phyloP scores from a whole-genome alignment of 2,797 vertebrate genomes.

The Dromococcyx pavoninus region DNA sequence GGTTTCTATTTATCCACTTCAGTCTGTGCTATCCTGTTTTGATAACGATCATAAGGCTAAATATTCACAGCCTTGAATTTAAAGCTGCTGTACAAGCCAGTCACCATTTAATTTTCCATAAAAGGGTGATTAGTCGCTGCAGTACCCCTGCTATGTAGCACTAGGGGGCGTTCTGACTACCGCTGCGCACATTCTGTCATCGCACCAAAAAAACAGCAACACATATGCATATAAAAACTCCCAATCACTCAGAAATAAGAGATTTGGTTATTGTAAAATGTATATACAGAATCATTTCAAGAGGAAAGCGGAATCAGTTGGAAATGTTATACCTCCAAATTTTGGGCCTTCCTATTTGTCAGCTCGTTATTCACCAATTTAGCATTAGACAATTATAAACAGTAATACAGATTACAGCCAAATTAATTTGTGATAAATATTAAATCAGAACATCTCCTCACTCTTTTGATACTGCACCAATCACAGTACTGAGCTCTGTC shows the following conservation, averaged over 20 bases:
- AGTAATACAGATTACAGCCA: background rate
- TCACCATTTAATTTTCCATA: background rate
- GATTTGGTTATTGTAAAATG: conserved; percentile 43
- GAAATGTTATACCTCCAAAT: conserved; percentile 49
- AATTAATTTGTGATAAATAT: background rate
- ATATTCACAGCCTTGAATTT: background rate
- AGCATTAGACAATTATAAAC: background rate
- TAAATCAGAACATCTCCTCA: background rate
- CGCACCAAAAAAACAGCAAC: background rate
- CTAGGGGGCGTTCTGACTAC: conserved; percentile 69
- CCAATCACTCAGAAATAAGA: conserved; percentile 48
- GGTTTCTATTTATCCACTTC: background rate
- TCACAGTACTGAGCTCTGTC: background rate
- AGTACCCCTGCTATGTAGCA: background rate
- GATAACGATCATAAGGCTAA: background rate
- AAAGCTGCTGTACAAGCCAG: background rate
- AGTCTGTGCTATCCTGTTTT: background rate
- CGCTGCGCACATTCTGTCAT: background rate
- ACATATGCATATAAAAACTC: background rate
- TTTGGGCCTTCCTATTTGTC: conserved; percentile 19
- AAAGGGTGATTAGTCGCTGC: background rate
- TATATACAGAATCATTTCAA: conserved; percentile 46
- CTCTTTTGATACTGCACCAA: background rate
- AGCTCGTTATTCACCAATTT: conserved; percentile 48
- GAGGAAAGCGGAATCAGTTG: conserved; percentile 28